Conservation (phyloP, 2,113 vertebrate genomes). For the Climacteris rufus region DNA sequence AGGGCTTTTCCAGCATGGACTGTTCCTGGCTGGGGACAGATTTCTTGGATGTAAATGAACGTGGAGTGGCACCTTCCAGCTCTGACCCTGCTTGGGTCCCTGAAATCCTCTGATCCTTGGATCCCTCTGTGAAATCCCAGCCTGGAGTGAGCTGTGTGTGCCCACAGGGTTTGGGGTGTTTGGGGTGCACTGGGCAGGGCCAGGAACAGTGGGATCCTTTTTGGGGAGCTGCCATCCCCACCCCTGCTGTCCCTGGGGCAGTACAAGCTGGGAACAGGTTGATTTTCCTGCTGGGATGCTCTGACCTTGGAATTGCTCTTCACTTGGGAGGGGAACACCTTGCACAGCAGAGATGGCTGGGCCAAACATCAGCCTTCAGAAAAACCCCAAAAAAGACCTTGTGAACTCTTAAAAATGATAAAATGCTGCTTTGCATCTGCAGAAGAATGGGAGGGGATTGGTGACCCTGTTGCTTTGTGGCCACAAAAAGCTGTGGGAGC, state of each 20-base stretch:
- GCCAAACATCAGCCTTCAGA: not conserved
- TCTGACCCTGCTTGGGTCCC: rapidly evolving
- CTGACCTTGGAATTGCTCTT: not conserved
- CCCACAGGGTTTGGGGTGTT: not conserved
- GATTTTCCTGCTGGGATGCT: not conserved
- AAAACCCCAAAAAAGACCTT: rapidly evolving
- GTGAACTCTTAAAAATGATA: rapidly evolving
- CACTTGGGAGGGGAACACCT: rapidly evolving
- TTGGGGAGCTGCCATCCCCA: not conserved
- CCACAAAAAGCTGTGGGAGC: not conserved
- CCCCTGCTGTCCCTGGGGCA: not conserved
- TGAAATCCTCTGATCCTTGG: not conserved
- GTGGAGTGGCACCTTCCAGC: not conserved
- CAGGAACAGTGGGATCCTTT: not conserved
- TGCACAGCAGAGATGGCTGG: not conserved
- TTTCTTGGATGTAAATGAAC: rapidly evolving
- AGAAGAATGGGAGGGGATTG: not conserved
- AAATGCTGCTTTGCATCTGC: rapidly evolving
- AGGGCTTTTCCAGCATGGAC: rapidly evolving
- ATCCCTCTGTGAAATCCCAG: not conserved
- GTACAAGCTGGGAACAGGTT: too few relatives aligned
- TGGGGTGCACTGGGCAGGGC: not conserved
- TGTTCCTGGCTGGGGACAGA: not conserved
- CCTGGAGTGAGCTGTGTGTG: rapidly evolving
- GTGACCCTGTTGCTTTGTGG: not conserved